Base-by-base conservation (phyloP, 2,113 vertebrate genomes). In the Tamias sibiricus region DNA sequence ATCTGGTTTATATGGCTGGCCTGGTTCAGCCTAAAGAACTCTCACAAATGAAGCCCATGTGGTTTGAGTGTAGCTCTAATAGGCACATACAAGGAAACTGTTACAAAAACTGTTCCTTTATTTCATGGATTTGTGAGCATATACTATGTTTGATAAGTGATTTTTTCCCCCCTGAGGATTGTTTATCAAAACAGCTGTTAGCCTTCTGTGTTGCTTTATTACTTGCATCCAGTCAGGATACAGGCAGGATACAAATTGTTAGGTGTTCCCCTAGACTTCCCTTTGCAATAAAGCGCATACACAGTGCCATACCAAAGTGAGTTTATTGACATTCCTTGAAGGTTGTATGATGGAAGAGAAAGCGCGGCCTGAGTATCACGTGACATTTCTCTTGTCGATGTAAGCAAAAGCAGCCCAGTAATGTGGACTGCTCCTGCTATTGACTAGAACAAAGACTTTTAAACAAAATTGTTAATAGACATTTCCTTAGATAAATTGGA, bases 281-380 rank as follows among this genome's bases (percentile, higher is more conserved):
- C 6, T 87, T 96, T 96, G 57, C 62, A 98, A 98, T 85, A 98
- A 98, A 97, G 64, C 98, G 59, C 97, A 93, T 89, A 99, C 98
- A 98, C 97, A 85, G 93, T 97, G 98, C 97, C 98, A 98, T 99
- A 99, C 99, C 98, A 99, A 99, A 99, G 97, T 98, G 98, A 99
- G 97, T 99, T 99, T 99, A 99, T 99, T 99, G 98, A 99, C 98
- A 99, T 99, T 99, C 98, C 98, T 99, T 98, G 98, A 98, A 99
- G 98, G 98, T 98, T 98, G 98, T 98, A 98, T 98, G 98, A 98
- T 98, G 98, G 97, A 98, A 99, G 98, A 98, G 97, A 98, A 98
- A 99, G 99, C 98, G 98, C 97, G 99, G 99, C 99, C 99, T 99
- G 99, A 99, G 99, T 98, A 98, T 99, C 98, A 98, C 98, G 96